A percentile compares a stretch with the other conserved stretches of the same genome.
Conservation (phyloP, 2,888 invertebrate species). For the Tridacna gigas region DNA sequence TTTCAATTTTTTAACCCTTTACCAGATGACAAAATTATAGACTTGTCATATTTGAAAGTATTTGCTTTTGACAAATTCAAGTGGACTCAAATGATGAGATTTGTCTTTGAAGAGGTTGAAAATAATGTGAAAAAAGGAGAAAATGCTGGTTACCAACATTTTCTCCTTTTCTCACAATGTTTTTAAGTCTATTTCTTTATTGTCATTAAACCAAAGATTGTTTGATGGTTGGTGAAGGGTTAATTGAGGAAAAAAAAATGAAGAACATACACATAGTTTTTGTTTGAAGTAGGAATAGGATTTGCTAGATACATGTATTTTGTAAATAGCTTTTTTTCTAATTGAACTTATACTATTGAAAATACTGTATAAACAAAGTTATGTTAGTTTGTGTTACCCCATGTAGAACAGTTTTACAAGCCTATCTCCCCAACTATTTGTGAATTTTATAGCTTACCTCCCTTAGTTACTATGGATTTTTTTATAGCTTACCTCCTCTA, state of each 20-base stretch:
- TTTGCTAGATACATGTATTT: too few species aligned
- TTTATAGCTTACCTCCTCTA: not conserved
- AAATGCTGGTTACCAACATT: not conserved
- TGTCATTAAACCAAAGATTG: not conserved
- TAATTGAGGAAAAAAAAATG: not conserved
- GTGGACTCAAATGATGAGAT: too few species aligned
- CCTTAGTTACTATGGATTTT: not conserved
- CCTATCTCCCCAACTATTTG: too few species aligned
- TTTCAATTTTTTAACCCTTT: not conserved
- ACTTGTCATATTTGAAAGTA: not conserved
- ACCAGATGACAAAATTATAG: not conserved
- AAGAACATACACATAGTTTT: too few species aligned
- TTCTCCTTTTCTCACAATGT: not conserved
- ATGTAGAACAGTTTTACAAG: too few species aligned
- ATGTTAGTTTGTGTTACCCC: too few species aligned
- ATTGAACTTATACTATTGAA: too few species aligned
- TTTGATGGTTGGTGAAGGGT: not conserved
- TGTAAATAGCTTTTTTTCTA: too few species aligned
- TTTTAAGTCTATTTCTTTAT: not conserved
- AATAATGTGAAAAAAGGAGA: too few species aligned
- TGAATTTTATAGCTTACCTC: not conserved
- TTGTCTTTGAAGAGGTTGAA: too few species aligned
- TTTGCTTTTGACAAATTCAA: not conserved
- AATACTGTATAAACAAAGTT: too few species aligned
- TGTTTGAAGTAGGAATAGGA: too few species aligned